Conservation (phyloP, 2,888 invertebrate species). For the Phaonia tiefii region DNA sequence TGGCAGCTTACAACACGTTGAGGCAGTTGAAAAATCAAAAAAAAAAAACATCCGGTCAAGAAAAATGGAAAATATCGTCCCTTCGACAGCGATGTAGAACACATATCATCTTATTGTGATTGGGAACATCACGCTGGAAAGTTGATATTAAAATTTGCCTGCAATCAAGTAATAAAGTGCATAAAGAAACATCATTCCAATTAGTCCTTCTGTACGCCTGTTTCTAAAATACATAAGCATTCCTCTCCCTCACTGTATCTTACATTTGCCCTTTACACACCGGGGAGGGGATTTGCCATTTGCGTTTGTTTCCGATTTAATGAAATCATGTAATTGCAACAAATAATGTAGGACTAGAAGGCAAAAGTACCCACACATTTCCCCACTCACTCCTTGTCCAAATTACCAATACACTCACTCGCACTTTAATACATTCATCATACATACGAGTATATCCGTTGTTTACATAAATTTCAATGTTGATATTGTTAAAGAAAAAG, state of each 20-base stretch:
- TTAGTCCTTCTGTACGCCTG: too few relatives aligned
- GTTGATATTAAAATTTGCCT: too few relatives aligned
- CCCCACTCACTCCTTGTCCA: background rate
- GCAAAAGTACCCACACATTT: background rate
- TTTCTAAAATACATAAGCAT: background rate
- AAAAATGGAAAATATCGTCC: too few relatives aligned
- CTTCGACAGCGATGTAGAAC: too few relatives aligned
- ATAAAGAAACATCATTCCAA: background rate
- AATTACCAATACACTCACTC: background rate
- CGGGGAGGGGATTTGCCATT: slow-evolving; percentile 5
- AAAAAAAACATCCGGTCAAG: too few relatives aligned
- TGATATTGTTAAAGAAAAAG: slow-evolving; percentile 32
- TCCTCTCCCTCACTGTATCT: background rate
- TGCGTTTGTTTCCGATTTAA: slow-evolving; percentile 50
- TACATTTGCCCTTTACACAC: background rate
- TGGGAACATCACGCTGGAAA: too few relatives aligned
- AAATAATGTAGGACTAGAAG: slow-evolving; percentile 38
- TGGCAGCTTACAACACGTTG: too few relatives aligned
- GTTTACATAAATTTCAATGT: background rate
- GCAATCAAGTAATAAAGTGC: too few relatives aligned
- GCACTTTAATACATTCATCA: too few relatives aligned
- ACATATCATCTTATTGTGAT: too few relatives aligned
- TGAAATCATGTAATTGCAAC: slow-evolving; percentile 64
- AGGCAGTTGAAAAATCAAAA: too few relatives aligned
- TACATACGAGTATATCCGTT: too few relatives aligned